These are phyloP conservation scores for Spea bombifrons DNA, from an alignment of 2,113 vertebrate species.

Conservation along the genomic window DNA sequence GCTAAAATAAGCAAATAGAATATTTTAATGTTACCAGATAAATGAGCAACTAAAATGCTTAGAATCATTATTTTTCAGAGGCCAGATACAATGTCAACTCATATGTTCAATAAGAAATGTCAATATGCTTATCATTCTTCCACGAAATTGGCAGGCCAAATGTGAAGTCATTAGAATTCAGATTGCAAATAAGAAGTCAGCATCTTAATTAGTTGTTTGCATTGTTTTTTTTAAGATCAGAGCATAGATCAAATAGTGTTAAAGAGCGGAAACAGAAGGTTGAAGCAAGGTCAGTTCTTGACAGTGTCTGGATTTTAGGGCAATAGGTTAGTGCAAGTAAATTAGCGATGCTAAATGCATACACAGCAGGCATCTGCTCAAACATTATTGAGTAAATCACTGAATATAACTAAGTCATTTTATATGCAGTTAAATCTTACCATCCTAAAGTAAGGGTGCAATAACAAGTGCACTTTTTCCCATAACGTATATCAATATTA, in stretches of 20 bases:
- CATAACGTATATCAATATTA: too few relatives aligned
- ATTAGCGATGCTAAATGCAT: neutral
- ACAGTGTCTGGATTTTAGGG: neutral
- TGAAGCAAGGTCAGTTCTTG: conserved; percentile 12
- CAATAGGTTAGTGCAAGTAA: neutral
- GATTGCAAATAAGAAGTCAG: conserved; percentile 4
- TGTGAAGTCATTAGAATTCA: conserved; percentile 18
- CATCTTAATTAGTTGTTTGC: conserved; percentile 27
- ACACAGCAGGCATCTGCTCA: neutral
- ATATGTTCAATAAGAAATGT: conserved; percentile 16
- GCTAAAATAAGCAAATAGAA: too few relatives aligned
- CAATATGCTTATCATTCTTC: conserved; percentile 27
- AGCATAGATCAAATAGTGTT: conserved; percentile 21
- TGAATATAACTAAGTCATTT: too few relatives aligned
- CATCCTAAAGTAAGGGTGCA: too few relatives aligned
- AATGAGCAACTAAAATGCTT: neutral
- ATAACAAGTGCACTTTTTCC: too few relatives aligned
- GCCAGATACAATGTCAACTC: neutral
- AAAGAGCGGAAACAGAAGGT: conserved; percentile 22
- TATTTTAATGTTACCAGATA: too few relatives aligned
- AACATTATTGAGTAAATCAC: too few relatives aligned
- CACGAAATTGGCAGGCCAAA: conserved; percentile 13
- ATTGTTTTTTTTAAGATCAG: conserved; percentile 35
- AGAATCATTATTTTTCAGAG: neutral
- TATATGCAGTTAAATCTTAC: too few relatives aligned